phyloP scores from a whole-genome alignment of 1,140 invertebrate species.

The Apocrypta bakeri region DNA sequence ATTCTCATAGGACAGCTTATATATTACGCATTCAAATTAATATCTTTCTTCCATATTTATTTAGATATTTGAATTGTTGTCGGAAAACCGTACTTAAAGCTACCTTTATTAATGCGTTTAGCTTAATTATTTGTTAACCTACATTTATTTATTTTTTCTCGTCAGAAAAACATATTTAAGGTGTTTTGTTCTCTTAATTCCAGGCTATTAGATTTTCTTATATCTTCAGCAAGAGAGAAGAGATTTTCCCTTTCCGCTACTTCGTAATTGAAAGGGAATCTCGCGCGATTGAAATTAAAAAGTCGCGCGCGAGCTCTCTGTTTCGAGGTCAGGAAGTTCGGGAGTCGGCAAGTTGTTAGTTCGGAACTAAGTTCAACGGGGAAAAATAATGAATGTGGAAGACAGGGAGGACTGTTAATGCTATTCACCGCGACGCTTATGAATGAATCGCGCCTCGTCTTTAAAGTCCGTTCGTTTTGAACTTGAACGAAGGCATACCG shows the following conservation, averaged over 20 bases:
- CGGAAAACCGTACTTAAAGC: no score
- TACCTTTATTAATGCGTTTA: no score
- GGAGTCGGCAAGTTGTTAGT: slow-evolving; percentile 3
- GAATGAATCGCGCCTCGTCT: neutral
- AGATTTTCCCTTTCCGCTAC: neutral
- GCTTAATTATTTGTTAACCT: no score
- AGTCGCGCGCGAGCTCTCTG: slow-evolving; percentile 2
- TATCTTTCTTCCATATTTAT: no score
- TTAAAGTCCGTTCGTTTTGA: neutral
- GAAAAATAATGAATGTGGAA: slow-evolving; percentile 32
- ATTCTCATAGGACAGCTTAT: no score
- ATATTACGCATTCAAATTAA: no score
- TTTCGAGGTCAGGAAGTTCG: slow-evolving; percentile 45
- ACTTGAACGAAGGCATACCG: neutral
- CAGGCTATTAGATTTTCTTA: slow-evolving; percentile 21
- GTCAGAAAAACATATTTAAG: no score
- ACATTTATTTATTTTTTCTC: no score
- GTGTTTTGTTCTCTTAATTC: no score
- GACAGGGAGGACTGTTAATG: neutral
- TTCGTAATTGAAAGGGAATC: slow-evolving; percentile 44
- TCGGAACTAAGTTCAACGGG: slow-evolving; percentile 1
- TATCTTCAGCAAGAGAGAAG: neutral
- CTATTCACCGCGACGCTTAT: neutral
- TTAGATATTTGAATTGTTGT: no score
- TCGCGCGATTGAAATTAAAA: slow-evolving; percentile 46